Conservation (phyloP, 2,888 invertebrate species). For the Cephus pygmeus region DNA sequence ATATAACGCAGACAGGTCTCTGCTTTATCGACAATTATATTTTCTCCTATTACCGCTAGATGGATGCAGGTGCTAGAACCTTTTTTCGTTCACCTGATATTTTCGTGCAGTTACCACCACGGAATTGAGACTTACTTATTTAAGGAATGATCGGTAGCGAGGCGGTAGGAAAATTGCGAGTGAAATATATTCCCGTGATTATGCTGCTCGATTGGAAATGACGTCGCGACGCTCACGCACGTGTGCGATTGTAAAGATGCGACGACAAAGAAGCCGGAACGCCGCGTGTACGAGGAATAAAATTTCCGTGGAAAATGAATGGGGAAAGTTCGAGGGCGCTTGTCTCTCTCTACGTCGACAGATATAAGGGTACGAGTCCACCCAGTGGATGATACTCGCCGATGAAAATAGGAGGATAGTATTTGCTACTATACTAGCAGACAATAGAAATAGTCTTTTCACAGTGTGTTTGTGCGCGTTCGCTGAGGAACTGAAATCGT, state of each 20-base stretch:
- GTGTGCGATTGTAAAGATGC: not conserved
- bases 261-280: not conserved
- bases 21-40: not conserved
- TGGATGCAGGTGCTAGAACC: not conserved
- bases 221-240: not conserved
- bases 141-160: not conserved
- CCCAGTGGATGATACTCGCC: not conserved
- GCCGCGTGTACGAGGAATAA: conserved; percentile 27
- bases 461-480: not conserved
- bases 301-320: conserved; percentile 46
- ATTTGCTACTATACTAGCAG: not conserved
- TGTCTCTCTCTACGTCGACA: not conserved
- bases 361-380: not conserved
- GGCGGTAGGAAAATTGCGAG: not conserved
- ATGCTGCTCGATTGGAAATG: not conserved
- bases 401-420: not conserved
- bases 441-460: not conserved
- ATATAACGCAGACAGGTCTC: not conserved
- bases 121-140: not conserved
- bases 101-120: not conserved
- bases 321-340: conserved; percentile 38
- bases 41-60: not conserved
- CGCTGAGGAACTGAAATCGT: not conserved
- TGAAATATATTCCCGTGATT: not conserved
- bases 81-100: not conserved